Conservation (phyloP, 2,113 vertebrate genomes). For the Nannobrachium achirus region DNA sequence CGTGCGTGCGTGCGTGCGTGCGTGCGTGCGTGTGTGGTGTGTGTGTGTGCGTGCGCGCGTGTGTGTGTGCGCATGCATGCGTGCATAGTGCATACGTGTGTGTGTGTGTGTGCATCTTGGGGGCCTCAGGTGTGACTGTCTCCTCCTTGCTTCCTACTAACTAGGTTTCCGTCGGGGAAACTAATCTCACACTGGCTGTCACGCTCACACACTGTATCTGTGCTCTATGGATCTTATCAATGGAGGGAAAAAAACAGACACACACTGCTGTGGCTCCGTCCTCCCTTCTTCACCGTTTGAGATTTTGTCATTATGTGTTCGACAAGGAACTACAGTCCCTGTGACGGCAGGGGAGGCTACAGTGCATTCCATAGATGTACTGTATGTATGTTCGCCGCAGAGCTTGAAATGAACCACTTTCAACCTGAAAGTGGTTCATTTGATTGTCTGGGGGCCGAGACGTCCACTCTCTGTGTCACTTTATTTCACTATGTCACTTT, state of each 20-base stretch:
- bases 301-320: no score
- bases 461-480: no score
- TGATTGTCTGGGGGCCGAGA: no score
- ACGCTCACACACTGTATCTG: conserved; percentile 59
- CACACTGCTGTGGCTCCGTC: not conserved
- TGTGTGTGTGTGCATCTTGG: conserved; percentile 26
- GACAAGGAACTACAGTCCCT: no score
- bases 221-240: conserved; percentile 74
- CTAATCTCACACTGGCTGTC: conserved; percentile 71
- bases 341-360: no score
- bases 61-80: conserved; percentile 1
- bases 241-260: conserved; percentile 17
- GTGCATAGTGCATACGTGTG: conserved; percentile 9
- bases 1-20: conserved; percentile 20
- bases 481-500: no score
- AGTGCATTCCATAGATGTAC: no score
- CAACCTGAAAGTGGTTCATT: no score
- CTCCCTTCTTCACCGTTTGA: no score
- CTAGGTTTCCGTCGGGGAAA: conserved; percentile 72
- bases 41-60: conserved; percentile 16
- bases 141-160: conserved; percentile 70
- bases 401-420: no score
- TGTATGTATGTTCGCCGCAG: no score
- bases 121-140: conserved; percentile 72
- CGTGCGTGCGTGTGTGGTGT: conserved; percentile 4